Evolutionary conservation across 2,113 vertebrate species (phyloP), one percentile per base, ranked within the genome.

Genomic region (Amazona guildingii): DNA sequence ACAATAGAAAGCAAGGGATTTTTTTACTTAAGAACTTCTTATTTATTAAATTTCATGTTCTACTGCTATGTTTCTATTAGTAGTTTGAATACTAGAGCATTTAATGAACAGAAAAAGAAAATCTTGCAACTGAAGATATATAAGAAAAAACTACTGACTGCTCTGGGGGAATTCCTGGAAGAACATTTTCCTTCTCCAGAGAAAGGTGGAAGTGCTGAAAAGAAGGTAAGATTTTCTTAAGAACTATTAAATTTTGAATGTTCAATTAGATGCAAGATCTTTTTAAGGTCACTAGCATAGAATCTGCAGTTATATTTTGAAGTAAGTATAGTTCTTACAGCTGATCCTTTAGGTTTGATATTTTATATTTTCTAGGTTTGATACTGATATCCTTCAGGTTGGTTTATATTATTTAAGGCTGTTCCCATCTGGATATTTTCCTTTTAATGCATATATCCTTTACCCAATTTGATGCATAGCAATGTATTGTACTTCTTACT

Each of bases 111-210:
- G 86, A 70, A 93, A 92, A 84, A 14, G 20, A 92, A 98, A 96
- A 13, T 94, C 10, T 2, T 6, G 57, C 62, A 86, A 33, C 23
- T 98, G 77, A 93, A 63, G 49, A 4, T 6, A 12, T 95, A 74
- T 89, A 98, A 92, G 80, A 51, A 97, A 33, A 88, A 97, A 75
- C 80, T 98, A 25, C 10, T 96, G 78, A 67, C 9, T 57, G 70
- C 86, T 80, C 72, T 98, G 79, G 41, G 81, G 82, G 46, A 69
- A 7, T 98, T 98, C 91, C 83, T 98, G 33, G 91, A 94, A 63
- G 70, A 98, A 48, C 90, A 98, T 84, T 98, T 98, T 89, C 97
- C 98, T n/a, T 41, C 61, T 86, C 98, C 96, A 91, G 84, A 95
- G 66, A 12, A n/a, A 55, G 15, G 2, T 39, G 8, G 10, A 93